Evolutionary conservation across 2,888 invertebrate species (phyloP).

Genomic region (Exocentrus adspersus): DNA sequence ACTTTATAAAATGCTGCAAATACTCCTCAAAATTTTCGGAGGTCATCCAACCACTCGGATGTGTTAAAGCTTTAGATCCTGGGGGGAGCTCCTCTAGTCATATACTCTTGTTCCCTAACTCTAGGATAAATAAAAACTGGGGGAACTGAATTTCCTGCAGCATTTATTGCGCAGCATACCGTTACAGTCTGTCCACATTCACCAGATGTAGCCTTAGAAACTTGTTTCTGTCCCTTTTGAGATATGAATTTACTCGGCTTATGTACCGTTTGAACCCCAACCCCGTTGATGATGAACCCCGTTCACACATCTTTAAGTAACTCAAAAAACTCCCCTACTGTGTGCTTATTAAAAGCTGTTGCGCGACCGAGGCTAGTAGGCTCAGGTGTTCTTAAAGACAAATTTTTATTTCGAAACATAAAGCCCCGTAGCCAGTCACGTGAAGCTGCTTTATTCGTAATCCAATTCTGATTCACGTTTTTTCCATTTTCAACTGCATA

Average conservation of each 20-base stretch:
- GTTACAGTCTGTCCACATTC: not conserved
- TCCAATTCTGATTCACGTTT: not conserved
- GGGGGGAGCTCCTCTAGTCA: not conserved
- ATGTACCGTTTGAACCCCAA: not conserved
- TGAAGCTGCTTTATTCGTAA: not conserved
- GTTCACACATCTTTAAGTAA: not conserved
- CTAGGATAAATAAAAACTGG: not conserved
- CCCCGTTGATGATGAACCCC: too few relatives aligned
- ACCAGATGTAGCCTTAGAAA: not conserved
- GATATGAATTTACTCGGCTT: not conserved
- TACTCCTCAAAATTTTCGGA: not conserved
- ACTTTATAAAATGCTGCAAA: not conserved
- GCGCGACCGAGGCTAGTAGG: not conserved
- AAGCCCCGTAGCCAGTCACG: not conserved
- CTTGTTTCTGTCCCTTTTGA: not conserved
- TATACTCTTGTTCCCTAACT: not conserved
- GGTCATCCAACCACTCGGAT: not conserved
- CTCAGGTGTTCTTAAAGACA: not conserved
- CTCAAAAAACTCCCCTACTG: not conserved
- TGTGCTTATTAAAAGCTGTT: not conserved
- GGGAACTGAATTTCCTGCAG: not conserved
- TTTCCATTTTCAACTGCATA: not conserved
- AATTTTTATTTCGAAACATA: not conserved
- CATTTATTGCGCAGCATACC: not conserved
- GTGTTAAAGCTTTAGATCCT: not conserved